A percentile compares a stretch with the other conserved stretches of the same genome.
Evolutionary conservation across 1,140 invertebrate species (phyloP).

Genomic region (Dendrolimus kikuchii): DNA sequence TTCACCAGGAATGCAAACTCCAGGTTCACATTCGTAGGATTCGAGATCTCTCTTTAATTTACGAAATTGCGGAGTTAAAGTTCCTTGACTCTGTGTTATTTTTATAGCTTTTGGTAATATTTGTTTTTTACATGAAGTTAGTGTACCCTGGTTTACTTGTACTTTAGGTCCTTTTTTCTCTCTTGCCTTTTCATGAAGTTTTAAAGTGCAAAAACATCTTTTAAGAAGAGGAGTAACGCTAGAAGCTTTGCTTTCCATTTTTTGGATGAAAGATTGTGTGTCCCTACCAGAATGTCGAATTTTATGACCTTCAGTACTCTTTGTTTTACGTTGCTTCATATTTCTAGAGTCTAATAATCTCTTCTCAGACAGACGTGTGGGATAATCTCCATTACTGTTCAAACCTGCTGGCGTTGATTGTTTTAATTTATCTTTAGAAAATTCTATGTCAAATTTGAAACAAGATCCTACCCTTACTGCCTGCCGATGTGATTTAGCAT

Average conservation of each 20-base stretch:
- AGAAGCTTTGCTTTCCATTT: not conserved
- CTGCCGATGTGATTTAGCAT: not conserved
- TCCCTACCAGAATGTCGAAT: not conserved
- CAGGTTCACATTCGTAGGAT: slow-evolving; percentile 27
- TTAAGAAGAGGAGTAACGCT: not conserved
- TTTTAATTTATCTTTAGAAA: slow-evolving; percentile 1
- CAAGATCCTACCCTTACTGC: slow-evolving; percentile 3
- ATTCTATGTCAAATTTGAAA: slow-evolving; percentile 15
- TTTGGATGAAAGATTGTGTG: not conserved
- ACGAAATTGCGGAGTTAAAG: not conserved
- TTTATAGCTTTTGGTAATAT: too few species aligned
- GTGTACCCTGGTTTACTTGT: not conserved
- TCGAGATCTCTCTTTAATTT: slow-evolving; percentile 1
- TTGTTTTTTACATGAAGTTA: too few species aligned
- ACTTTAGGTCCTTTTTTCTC: not conserved
- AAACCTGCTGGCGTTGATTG: too few species aligned
- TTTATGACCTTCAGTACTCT: not conserved
- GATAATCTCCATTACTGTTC: too few species aligned
- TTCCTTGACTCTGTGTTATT: not conserved
- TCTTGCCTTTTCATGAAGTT: slow-evolving; percentile 2
- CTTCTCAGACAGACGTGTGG: too few species aligned
- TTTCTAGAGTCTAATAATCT: not conserved
- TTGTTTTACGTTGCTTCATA: not conserved
- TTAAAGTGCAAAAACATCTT: slow-evolving; percentile 1
- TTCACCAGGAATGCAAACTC: slow-evolving; percentile 22